phyloP scores from a whole-genome alignment of 1,140 invertebrate genomes.

The Cotesia glomerata region DNA sequence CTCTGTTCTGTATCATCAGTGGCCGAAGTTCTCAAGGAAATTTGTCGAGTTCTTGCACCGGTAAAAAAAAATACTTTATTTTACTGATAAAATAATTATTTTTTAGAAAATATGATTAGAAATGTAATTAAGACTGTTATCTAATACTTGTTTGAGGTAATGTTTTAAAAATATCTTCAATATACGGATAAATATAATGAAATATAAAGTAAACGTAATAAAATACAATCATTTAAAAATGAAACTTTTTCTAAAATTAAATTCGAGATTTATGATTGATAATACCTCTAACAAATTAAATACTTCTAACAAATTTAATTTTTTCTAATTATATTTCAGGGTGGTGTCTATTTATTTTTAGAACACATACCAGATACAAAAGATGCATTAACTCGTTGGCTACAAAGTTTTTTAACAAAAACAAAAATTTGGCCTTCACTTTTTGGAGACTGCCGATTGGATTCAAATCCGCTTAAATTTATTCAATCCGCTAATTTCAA shows the following conservation, averaged over 20 bases:
- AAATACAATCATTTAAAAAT: no score
- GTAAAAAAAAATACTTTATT: conserved; percentile 38
- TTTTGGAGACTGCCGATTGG: conserved; percentile 50
- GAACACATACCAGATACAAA: conserved; percentile 51
- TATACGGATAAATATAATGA: not conserved
- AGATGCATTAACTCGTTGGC: conserved; percentile 40
- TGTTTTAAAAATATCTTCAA: not conserved
- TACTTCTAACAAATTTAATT: not conserved
- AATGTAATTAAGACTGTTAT: no score
- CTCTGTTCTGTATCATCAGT: conserved; percentile 51
- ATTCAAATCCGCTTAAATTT: conserved; percentile 41
- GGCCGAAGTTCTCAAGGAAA: conserved; percentile 45
- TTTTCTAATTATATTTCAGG: conserved; percentile 35
- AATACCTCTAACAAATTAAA: no score
- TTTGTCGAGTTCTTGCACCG: conserved; percentile 49
- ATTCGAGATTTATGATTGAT: no score
- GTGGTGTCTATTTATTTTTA: conserved; percentile 52
- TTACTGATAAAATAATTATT: not conserved
- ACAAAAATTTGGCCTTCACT: conserved; percentile 52
- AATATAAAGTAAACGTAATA: not conserved
- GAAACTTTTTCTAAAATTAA: no score
- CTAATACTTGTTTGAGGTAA: no score
- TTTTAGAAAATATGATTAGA: not conserved
- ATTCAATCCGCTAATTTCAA: conserved; percentile 49
- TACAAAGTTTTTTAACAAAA: conserved; percentile 49